Evolutionary conservation across 2,797 vertebrate genomes (phyloP), one percentile per base, ranked within the genome.

Genomic region (Rhinichthys osculus): DNA sequence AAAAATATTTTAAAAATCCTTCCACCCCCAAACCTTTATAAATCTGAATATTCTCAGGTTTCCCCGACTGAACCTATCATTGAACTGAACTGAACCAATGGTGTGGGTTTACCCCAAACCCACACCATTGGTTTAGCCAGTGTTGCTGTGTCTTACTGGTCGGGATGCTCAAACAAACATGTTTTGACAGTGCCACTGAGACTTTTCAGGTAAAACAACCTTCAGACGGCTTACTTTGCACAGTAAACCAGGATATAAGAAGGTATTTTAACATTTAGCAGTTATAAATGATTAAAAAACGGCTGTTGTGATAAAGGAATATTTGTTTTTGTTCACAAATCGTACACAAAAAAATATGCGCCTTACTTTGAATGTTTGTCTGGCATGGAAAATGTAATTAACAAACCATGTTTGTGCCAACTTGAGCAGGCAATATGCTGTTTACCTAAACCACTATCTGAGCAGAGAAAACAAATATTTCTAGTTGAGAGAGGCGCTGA

Each of bases 381-480:
- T 94, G 94, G 94, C 94, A 93, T 86, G 81, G 84, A 90, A 92
- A 93, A 90, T 91, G 92, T 94, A 93, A 94, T 95, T 94, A 95
- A 92, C 92, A 90, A 81, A 77, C 85, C 80, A 87, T 88, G 89
- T 89, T 82, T 88, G 84, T 94, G 93, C 94, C 93, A 94, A 92
- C 81, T 87, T 52, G 84, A 91, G 90, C 90, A 88, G 78, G 93
- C 92, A 93, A 89, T 92, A 85, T 85, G 81, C 91, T 91, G 93
- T 93, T 92, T 93, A 93, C 93, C 93, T 86, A 87, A 91, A 52
- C 89, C 78, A 81, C 84, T 84, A 91, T 90, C 89, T 87, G 90
- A 92, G 88, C 64, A 90, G 88, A 86, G 86, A 91, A 85, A 92
- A 93, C 88, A 93, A 91, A 88, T 87, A 89, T 90, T 90, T 62